Evolutionary conservation across 2,888 invertebrate species (phyloP), one percentile per base, ranked within the genome.

Genomic region (Lucinisca nassula): DNA sequence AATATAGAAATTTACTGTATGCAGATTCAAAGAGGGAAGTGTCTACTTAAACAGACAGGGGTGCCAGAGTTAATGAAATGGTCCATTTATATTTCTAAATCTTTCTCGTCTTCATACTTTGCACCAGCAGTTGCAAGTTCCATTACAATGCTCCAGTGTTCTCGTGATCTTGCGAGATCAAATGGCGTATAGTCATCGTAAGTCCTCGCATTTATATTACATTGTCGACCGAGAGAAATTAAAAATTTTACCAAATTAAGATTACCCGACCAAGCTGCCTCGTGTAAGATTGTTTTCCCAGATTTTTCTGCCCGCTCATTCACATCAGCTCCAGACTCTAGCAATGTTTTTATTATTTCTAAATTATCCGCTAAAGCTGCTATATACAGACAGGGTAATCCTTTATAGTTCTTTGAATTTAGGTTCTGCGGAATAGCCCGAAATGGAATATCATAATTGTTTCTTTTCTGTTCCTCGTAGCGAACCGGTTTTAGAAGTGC

Each of bases 111-210:
- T 35, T 35, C 35, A 14, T 32, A 17, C 17, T 35, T 17, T 21
- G 35, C 21, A 0, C 35, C 35, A 32, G n/a, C 12, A 17, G 10
- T 67, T 12, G 85, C 87, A 17, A 91, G 72, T 17, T 72, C 27
- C 30, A 80, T 81, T 32, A 80, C 73, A 37, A 91, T 80, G 24
- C 83, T 81, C 4, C 75, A 72, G 51, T 85, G 77, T 24, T 86
- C 86, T 38, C 86, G 61, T 35, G 84, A 82, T 14, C 86, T 58
- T 0, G 91, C 91, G 40, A 90, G 80, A 38, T 88, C 85, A 72
- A 88, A 84, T 10, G 91, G 84, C 12, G 90, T 89, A 30, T 67
- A 77, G 30, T 79, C 87, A 38, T 88, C 90, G 38, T 88, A 91
- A 1, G 89, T 72, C 24, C 55, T 78, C 1, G 84, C 79, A 49